A percentile compares a stretch with the other conserved stretches of the same genome.
These are phyloP conservation scores for Trachymyrmex cornetzi DNA, from an alignment of 1,140 invertebrate species.

Conservation along the genomic window DNA sequence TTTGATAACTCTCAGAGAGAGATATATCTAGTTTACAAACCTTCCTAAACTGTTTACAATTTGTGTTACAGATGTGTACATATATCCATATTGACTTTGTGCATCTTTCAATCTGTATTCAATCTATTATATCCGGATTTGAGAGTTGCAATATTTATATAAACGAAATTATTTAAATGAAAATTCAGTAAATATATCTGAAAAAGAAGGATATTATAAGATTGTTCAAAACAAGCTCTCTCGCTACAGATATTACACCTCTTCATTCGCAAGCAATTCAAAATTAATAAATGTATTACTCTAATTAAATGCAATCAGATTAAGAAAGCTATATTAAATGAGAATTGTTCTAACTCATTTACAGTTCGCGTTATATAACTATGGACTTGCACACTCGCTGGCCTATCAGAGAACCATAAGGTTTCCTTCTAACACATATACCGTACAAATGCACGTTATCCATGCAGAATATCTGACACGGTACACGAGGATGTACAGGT, in stretches of 20 bases:
- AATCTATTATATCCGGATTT: not conserved
- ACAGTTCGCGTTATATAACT: slow-evolving; percentile 81
- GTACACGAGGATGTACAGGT: slow-evolving; percentile 79
- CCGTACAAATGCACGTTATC: slow-evolving; percentile 85
- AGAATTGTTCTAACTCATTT: slow-evolving; percentile 75
- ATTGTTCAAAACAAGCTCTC: not conserved
- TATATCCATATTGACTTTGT: slow-evolving; percentile 2
- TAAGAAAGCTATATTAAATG: not conserved
- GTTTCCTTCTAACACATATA: slow-evolving; percentile 82
- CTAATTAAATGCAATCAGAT: not conserved
- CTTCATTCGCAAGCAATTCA: not conserved
- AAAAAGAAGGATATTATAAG: not conserved
- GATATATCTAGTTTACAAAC: not conserved
- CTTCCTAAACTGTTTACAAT: slow-evolving; percentile 1
- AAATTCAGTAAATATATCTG: not conserved
- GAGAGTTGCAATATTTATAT: not conserved
- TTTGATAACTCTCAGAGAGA: no score
- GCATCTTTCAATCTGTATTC: not conserved
- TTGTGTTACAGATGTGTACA: not conserved
- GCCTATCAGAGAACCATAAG: slow-evolving; percentile 71
- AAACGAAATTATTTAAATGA: not conserved
- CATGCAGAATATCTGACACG: slow-evolving; percentile 81
- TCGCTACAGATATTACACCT: not conserved
- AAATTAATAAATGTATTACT: not conserved
- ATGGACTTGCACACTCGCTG: slow-evolving; percentile 13